Evolutionary conservation across 1,140 invertebrate species (phyloP), one percentile per base, ranked within the genome.

Genomic region (Penaeus vannamei): DNA sequence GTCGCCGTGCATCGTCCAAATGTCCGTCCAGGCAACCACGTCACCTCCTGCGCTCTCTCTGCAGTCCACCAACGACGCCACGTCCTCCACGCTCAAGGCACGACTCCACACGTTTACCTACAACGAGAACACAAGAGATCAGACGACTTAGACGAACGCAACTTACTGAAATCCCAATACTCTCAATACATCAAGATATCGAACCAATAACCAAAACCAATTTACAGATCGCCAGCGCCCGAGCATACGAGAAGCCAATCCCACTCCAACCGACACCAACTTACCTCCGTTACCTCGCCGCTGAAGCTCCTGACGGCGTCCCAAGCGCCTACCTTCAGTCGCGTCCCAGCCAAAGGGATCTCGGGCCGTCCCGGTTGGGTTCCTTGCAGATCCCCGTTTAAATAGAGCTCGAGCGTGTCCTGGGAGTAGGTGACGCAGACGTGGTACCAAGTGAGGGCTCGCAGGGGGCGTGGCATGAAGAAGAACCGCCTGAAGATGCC

Each of bases 21-120:
- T 60, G 26, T 76, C 84, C 1, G 61, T 86, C 90, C 90, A 91
- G 12, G 90, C 23, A 8, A 91, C 29, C 4, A 91, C 26, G 32
- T 91, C 77, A 5, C 90, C 90, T 46, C 89, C 84, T 3, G 53
- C 22, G 76, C 62, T 72, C 17, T 22, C 23, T 4, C 22, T 26
- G 69, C 90, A 91, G 53, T 72, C 62, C 3, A 87, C 77, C 53
- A 89, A 46, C 26, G 84, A 80, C 26, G 29, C 61, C 60, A 91
- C 85, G 26, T 91, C 90, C 12, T 84, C 72, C 5, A 59, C 23
- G 0, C 76, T 76, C 23, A 91, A 53, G 5, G 79, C 81, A 29
- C 84, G 84, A 59, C 81, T 91, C 90, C 90, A 91, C 46, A 89
- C 82, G 87, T 91, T 91, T 7, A 91, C 87, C 90, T 91, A 81